Conservation (phyloP, 2,797 vertebrate genomes). For the Ctenosaura bakeri region DNA sequence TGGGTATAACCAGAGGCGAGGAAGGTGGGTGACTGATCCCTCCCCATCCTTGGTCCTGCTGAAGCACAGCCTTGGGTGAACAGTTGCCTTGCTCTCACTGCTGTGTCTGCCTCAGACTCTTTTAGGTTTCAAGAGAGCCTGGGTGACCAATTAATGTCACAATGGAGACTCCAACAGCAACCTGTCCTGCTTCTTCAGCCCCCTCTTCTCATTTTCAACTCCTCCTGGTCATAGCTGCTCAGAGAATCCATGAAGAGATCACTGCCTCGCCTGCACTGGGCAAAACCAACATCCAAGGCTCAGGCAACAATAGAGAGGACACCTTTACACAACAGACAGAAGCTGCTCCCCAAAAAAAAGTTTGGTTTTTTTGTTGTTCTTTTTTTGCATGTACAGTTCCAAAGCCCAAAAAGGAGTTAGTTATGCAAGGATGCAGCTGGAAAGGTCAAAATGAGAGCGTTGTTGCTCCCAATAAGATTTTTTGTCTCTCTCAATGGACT, state of each 20-base stretch:
- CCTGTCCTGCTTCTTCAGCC: slow-evolving; percentile 6
- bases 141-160: slow-evolving; percentile 15
- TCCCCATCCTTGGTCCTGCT: not conserved
- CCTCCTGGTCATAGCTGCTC: slow-evolving; percentile 30
- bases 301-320: not conserved
- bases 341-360: not conserved
- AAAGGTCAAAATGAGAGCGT: no score
- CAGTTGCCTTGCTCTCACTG: slow-evolving; percentile 30
- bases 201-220: not conserved
- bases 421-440: no score
- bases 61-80: slow-evolving; percentile 22
- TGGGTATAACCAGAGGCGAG: not conserved
- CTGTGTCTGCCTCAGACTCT: not conserved
- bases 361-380: no score
- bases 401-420: no score
- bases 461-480: no score
- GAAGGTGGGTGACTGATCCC: slow-evolving; percentile 2
- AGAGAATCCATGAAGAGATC: not conserved
- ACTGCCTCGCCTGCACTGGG: slow-evolving; percentile 2
- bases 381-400: no score
- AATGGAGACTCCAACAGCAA: slow-evolving; percentile 1
- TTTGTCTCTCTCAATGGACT: no score
- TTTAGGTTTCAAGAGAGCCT: slow-evolving; percentile 29
- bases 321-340: not conserved
- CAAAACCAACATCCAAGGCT: not conserved